Evolutionary conservation across 64 coral and sea anemone genomes (phyloP).

Genomic region (Montipora efflorescens): DNA sequence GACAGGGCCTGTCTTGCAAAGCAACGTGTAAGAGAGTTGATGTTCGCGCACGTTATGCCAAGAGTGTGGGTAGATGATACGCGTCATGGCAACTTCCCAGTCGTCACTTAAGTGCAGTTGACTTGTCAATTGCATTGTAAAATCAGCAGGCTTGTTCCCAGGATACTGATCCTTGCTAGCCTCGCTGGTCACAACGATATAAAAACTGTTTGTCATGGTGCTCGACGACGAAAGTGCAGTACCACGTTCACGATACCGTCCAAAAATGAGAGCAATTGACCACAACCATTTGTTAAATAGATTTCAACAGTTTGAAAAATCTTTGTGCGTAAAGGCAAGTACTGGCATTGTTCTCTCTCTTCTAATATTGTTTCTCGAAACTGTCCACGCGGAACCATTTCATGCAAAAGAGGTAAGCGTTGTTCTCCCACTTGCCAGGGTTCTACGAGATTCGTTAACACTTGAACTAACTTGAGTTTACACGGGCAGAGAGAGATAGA

Average conservation of each 20-base stretch:
- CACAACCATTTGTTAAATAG: constrained; percentile 28
- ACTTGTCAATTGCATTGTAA: background rate
- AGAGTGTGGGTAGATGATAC: constrained; percentile 7
- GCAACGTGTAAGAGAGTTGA: background rate
- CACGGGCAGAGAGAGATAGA: background rate
- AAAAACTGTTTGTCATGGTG: constrained; percentile 21
- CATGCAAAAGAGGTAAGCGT: background rate
- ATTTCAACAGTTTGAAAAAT: constrained; percentile 8
- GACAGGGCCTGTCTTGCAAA: background rate
- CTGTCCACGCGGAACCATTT: background rate
- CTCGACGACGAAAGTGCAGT: background rate
- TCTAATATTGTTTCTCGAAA: background rate
- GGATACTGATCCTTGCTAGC: background rate
- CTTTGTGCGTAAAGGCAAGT: background rate
- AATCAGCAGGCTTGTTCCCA: background rate
- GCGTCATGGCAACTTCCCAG: background rate
- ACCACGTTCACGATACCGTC: constrained; percentile 3
- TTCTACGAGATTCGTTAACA: constrained; percentile 4
- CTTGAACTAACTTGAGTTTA: constrained; percentile 9
- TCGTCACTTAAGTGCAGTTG: background rate
- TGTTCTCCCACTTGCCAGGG: constrained; percentile 14
- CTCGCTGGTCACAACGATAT: background rate
- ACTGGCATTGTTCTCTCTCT: background rate
- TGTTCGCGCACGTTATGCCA: background rate
- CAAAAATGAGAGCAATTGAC: background rate